Conservation (phyloP, 2,888 invertebrate genomes). For the Hypomecis punctinalis region DNA sequence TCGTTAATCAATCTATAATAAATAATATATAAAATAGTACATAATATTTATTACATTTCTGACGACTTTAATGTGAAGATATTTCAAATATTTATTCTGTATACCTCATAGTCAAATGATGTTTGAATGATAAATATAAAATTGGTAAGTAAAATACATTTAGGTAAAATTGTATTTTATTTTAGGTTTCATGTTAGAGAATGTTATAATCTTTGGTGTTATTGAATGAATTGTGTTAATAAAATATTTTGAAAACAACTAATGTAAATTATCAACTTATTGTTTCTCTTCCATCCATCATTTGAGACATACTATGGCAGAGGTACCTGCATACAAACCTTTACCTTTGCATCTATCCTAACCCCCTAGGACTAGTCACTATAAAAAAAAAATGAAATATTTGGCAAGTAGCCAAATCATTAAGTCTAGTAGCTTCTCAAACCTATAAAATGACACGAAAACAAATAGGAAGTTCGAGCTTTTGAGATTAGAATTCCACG, state of each 20-base stretch:
- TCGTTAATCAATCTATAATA: slow-evolving; percentile 64
- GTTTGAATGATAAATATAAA: slow-evolving; percentile 81
- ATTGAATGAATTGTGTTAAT: slow-evolving; percentile 86
- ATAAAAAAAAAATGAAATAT: too few relatives aligned
- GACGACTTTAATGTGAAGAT: slow-evolving; percentile 74
- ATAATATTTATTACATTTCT: slow-evolving; percentile 68
- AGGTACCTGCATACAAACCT: not conserved
- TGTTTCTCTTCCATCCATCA: slow-evolving; percentile 64
- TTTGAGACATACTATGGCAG: not conserved
- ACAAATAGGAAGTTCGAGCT: too few relatives aligned
- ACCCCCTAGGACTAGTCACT: too few relatives aligned
- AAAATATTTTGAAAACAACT: slow-evolving; percentile 85
- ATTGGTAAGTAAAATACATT: slow-evolving; percentile 82
- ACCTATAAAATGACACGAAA: too few relatives aligned
- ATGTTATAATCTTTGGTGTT: slow-evolving; percentile 86
- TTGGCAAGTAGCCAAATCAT: too few relatives aligned
- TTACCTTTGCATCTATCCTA: too few relatives aligned
- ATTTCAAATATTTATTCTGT: slow-evolving; percentile 81
- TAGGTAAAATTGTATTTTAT: slow-evolving; percentile 83
- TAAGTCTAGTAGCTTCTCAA: too few relatives aligned
- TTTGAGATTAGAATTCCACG: too few relatives aligned
- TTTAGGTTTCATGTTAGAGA: slow-evolving; percentile 85
- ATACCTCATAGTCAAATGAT: slow-evolving; percentile 83
- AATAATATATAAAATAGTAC: slow-evolving; percentile 57
- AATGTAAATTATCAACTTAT: slow-evolving; percentile 77